These are phyloP conservation scores for Rhagonycha fulva DNA, from an alignment of 2,888 invertebrate genomes.

Conservation along the genomic window DNA sequence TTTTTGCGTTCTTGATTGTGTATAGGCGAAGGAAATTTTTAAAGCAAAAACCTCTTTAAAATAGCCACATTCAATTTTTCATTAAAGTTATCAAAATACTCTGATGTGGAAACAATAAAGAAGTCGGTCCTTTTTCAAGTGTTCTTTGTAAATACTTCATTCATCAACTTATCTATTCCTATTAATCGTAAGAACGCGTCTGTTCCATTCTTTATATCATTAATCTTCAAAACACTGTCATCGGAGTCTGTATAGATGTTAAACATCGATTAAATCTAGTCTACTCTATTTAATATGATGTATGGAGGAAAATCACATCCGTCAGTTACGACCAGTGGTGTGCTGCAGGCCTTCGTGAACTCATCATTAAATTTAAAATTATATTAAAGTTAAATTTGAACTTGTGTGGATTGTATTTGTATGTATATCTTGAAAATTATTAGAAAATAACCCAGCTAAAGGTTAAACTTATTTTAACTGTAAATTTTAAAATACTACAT, in stretches of 20 bases:
- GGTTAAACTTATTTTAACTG: too few relatives aligned
- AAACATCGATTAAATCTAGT: constrained; percentile 11
- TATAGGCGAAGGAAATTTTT: not conserved
- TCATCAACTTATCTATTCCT: constrained; percentile 13
- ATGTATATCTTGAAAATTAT: too few relatives aligned
- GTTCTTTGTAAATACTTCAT: constrained; percentile 12
- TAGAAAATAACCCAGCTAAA: too few relatives aligned
- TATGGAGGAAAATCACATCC: not conserved
- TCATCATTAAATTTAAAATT: too few relatives aligned
- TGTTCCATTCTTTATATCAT: constrained; percentile 10
- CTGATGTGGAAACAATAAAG: constrained; percentile 5
- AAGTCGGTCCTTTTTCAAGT: constrained; percentile 1
- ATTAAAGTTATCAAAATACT: not conserved
- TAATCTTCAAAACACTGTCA: constrained; percentile 11
- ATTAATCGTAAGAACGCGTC: constrained; percentile 15
- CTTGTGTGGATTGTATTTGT: too few relatives aligned
- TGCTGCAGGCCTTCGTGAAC: too few relatives aligned
- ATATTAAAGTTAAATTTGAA: too few relatives aligned
- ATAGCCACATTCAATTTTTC: not conserved
- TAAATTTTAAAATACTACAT: too few relatives aligned
- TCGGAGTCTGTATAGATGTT: constrained; percentile 8
- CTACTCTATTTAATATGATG: constrained; percentile 1
- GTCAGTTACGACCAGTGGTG: not conserved
- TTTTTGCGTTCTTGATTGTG: not conserved
- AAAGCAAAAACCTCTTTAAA: not conserved